Base-by-base conservation (phyloP, 2,797 vertebrate genomes). In the Bufotes viridis region DNA sequence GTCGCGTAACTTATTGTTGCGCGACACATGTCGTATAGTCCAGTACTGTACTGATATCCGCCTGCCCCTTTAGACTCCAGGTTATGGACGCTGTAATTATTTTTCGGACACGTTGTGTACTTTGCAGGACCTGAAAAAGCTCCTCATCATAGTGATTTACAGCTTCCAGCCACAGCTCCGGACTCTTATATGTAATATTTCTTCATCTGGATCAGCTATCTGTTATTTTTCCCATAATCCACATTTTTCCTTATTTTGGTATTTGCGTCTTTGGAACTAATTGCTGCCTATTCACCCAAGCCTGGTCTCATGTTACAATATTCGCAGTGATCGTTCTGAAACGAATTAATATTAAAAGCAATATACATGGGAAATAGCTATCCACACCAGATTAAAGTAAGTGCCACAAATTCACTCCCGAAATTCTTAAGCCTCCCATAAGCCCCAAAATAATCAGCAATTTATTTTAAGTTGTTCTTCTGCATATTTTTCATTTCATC, bases 401-500 rank as follows among this genome's bases (percentile, higher is more conserved):
- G 3, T 22, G 17, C 8, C 13, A 18, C 26, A 42, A 60, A 80
- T 51, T 80, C 26, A 34, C 26, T 29, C 22, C 69, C 53, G 29
- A 49, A 49, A 18, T n/a, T 55, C 65, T 63, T 53, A 81, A 63
- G 9, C 26, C n/a, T 65, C 65, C 42, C 60, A 2, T 79, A 75
- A 82, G 58, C 60, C 55, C 60, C 70, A 78, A 72, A 74, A 82
- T 87, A 82, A 87, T 83, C 72, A 83, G 49, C 76, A 65, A 75
- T 61, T 9, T 53, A 26, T 65, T 85, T 76, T 85, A 61, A 61
- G 58, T 49, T 78, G 60, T 29, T 67, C 58, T 85, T 61, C 29
- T 58, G 70, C 87, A 89, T 82, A 72, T 86, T 58, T 83, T 63
- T 49, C 55, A 58, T 80, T n/a, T 24, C 89, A 81, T 87, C 82